These are phyloP conservation scores for Falco novaeseelandiae DNA, from an alignment of 2,797 vertebrate genomes.

Conservation along the genomic window DNA sequence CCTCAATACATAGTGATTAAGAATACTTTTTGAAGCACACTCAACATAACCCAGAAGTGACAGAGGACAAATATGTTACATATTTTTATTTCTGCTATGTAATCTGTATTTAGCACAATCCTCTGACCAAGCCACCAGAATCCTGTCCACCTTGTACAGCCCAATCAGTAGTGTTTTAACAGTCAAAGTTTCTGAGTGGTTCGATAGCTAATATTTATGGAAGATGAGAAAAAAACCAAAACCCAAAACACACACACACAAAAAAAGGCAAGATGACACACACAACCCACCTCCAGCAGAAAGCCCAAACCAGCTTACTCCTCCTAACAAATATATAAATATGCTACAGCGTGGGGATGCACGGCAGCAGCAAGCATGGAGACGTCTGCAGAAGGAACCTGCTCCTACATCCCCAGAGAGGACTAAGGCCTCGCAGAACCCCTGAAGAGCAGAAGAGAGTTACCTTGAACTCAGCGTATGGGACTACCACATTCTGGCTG, in stretches of 20 bases:
- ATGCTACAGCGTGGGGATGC: neutral
- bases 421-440: rapidly evolving
- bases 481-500: neutral
- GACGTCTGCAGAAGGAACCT: neutral
- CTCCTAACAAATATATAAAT: neutral
- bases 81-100: neutral
- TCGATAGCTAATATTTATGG: neutral
- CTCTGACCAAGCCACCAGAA: neutral
- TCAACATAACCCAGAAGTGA: neutral
- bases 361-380: rapidly evolving
- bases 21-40: neutral
- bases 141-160: neutral
- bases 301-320: neutral
- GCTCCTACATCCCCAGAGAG: neutral
- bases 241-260: neutral
- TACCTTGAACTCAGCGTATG: neutral
- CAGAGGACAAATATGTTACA: neutral
- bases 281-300: neutral
- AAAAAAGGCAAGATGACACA: neutral
- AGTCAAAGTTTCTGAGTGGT: neutral
- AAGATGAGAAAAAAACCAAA: neutral
- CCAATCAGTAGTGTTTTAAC: neutral
- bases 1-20: neutral
- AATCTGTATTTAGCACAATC: neutral
- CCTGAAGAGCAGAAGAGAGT: neutral